These are phyloP conservation scores for Mythimna vitellina DNA, from an alignment of 2,888 invertebrate species.

Conservation along the genomic window DNA sequence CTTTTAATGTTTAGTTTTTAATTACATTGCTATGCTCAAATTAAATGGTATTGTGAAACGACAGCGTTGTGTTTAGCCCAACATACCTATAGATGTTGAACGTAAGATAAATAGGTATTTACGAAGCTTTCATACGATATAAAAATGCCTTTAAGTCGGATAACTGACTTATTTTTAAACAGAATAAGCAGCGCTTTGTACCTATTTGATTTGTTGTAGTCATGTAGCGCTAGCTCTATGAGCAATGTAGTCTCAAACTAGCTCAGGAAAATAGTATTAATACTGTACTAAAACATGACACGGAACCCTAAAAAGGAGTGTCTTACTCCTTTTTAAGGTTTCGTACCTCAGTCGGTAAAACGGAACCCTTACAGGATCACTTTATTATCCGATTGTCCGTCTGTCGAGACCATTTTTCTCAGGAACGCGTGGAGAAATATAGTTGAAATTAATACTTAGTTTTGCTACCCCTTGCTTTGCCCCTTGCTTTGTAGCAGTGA, in stretches of 20 bases:
- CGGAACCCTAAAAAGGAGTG: too few relatives aligned
- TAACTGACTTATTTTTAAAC: not conserved
- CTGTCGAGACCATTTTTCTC: too few relatives aligned
- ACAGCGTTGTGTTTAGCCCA: conserved; percentile 15
- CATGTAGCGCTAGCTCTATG: not conserved
- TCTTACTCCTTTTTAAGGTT: not conserved
- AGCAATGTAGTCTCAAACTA: not conserved
- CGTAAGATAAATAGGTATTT: not conserved
- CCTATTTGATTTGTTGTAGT: not conserved
- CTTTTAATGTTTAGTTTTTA: conserved; percentile 67
- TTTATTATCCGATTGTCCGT: too few relatives aligned
- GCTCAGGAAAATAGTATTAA: not conserved
- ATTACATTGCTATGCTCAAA: conserved; percentile 50
- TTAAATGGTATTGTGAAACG: conserved; percentile 41
- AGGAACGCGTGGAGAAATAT: too few relatives aligned
- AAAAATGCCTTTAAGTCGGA: not conserved
- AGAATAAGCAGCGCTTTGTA: not conserved
- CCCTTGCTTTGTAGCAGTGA: too few relatives aligned
- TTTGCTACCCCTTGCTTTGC: too few relatives aligned
- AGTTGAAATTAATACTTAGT: too few relatives aligned
- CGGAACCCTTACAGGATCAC: too few relatives aligned
- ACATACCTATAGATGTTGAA: conserved; percentile 8
- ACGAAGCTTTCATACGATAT: not conserved
- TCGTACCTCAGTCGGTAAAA: too few relatives aligned
- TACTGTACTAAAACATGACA: not conserved